Base-by-base conservation (phyloP, 2,113 vertebrate species). In the Sphyrna mokarran region DNA sequence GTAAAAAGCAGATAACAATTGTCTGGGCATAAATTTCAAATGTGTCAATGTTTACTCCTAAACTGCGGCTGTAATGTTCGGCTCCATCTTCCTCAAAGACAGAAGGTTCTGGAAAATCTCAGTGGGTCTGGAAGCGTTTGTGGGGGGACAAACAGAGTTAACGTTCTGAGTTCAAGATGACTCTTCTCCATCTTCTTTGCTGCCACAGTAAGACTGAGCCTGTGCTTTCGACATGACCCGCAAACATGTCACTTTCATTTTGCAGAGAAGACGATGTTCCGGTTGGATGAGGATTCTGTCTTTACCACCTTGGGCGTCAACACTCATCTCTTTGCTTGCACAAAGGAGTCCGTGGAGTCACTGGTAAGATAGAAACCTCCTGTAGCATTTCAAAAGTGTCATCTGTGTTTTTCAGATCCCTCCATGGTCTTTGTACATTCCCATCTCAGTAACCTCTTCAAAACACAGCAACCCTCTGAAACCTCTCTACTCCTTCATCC, bases 301-400 rank as follows among this genome's bases (percentile, higher is more conserved):
- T 99, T 99, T 97, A 99, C 99, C 96, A 99, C 99, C 0, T 97
- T 99, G 97, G 99, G 99, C 9, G 98, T 99, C 97, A 99, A 99
- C 98, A 99, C 99, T 80, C 99, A 99, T 97, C 98, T 99, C 96
- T 99, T 99, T 26, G 98, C 98, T 96, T 99, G 99, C 87, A 98
- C 99, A 43, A 97, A 97, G 22, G 97, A 98, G 0, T 98, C 98
- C 43, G 98, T 99, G 0, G 98, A 99, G 54, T 97, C 98, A 0
- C 96, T 99, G 98, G 99, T 99, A 97, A 98, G 98, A 20, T 23
- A 76, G 68, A 14, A 72, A 16, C 40, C 14, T 48, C 13, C 87
- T 14, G 20, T 3, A 8, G 66, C 16, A 66, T 93, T 37, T 90
- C 20, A 33, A 16, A 80, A 58, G 22, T 61, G 20, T 58, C 48